A percentile compares a stretch with the other conserved stretches of the same genome.
These are phyloP conservation scores for Metridium senile DNA, from an alignment of 92 coral and sea anemone genomes.

Conservation along the genomic window DNA sequence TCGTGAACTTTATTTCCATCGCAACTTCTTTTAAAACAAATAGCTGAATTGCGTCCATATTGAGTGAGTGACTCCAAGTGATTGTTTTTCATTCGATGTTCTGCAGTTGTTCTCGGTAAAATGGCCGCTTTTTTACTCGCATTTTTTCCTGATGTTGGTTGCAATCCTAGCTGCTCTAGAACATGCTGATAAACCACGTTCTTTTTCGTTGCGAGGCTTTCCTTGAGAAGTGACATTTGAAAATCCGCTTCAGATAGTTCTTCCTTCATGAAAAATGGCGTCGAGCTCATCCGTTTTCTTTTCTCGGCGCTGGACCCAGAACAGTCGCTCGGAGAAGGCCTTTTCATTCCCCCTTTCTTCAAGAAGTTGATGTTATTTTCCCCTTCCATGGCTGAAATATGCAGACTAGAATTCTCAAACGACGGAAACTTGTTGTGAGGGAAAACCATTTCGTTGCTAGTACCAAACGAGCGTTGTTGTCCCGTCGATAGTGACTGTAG, in stretches of 20 bases:
- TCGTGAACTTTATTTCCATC: constrained; percentile 37
- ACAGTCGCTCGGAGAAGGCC: constrained; percentile 5
- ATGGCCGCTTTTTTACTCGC: background rate
- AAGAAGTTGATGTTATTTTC: constrained; percentile 9
- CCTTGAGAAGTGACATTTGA: constrained; percentile 31
- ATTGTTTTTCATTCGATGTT: background rate
- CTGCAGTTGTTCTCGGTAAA: background rate
- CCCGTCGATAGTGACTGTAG: constrained; percentile 20
- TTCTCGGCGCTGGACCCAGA: constrained; percentile 2
- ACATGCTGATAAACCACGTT: constrained; percentile 30
- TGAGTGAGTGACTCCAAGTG: background rate
- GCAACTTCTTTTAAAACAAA: background rate
- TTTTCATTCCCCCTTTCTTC: constrained; percentile 31
- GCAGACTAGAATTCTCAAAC: constrained; percentile 18
- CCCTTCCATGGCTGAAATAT: constrained; percentile 26
- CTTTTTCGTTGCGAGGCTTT: constrained; percentile 22
- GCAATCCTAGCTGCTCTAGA: constrained; percentile 28
- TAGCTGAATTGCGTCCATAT: background rate
- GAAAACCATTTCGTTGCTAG: constrained; percentile 36
- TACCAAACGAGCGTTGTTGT: background rate
- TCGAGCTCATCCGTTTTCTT: constrained; percentile 18
- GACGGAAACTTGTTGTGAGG: constrained; percentile 32
- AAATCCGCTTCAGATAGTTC: constrained; percentile 41
- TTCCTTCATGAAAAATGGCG: constrained; percentile 16
- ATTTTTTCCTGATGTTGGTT: constrained; percentile 26